Percentiles rank a stretch among this genome's conserved stretches.
These are phyloP conservation scores for Spialia ferax DNA, from an alignment of 2,888 invertebrate genomes.

Conservation along the genomic window DNA sequence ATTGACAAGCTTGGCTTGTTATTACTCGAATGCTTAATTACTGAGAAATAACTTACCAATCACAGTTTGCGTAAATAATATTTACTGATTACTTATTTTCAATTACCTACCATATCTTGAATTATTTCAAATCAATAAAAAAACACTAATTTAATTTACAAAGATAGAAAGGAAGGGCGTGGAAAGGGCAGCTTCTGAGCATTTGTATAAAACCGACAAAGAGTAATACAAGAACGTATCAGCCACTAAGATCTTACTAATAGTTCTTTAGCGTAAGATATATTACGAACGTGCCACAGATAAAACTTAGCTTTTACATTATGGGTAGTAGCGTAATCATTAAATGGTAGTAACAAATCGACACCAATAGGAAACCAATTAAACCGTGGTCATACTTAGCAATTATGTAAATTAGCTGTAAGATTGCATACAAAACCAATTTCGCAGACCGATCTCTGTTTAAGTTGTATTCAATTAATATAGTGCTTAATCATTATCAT, in stretches of 20 bases:
- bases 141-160: neutral
- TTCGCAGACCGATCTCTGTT: slow-evolving; percentile 53
- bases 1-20: neutral
- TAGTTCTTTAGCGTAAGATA: slow-evolving; percentile 38
- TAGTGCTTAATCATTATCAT: slow-evolving; percentile 36
- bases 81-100: too few relatives aligned
- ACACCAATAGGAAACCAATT: slow-evolving; percentile 71
- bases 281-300: slow-evolving; percentile 39
- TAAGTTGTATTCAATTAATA: slow-evolving; percentile 57
- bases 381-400: slow-evolving; percentile 56
- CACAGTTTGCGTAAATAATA: too few relatives aligned
- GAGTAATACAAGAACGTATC: slow-evolving; percentile 30
- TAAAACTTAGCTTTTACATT: slow-evolving; percentile 38
- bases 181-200: slow-evolving; percentile 22
- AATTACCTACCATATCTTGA: too few relatives aligned
- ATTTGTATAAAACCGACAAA: slow-evolving; percentile 38
- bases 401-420: slow-evolving; percentile 72
- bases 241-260: slow-evolving; percentile 35
- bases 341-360: slow-evolving; percentile 65
- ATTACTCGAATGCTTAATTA: neutral
- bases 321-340: slow-evolving; percentile 42
- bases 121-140: neutral
- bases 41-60: too few relatives aligned
- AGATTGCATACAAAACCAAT: slow-evolving; percentile 65
- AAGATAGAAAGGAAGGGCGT: slow-evolving; percentile 5